phyloP scores from a whole-genome alignment of 2,888 invertebrate species.

The Lacanobia wlatinum region DNA sequence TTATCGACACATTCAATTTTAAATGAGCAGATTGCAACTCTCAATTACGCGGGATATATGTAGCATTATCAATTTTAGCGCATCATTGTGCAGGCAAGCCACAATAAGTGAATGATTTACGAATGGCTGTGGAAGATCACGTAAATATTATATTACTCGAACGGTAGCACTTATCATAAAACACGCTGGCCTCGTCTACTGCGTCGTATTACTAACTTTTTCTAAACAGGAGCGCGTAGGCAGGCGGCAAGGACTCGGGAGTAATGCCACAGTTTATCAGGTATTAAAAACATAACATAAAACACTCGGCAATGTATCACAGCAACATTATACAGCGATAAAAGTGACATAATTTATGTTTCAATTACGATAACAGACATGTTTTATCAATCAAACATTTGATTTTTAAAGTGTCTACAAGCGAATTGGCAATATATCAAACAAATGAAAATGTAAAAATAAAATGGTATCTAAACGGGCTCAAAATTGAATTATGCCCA shows the following conservation, averaged over 20 bases:
- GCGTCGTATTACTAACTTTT: slow-evolving; percentile 44
- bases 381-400: slow-evolving; percentile 48
- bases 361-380: slow-evolving; percentile 44
- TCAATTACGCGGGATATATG: slow-evolving; percentile 40
- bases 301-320: slow-evolving; percentile 27
- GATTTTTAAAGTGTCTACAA: slow-evolving; percentile 29
- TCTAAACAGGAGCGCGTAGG: slow-evolving; percentile 62
- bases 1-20: slow-evolving; percentile 38
- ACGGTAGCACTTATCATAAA: slow-evolving; percentile 30
- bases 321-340: slow-evolving; percentile 35
- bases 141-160: slow-evolving; percentile 11
- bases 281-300: slow-evolving; percentile 41
- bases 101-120: neutral
- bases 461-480: neutral
- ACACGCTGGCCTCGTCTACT: slow-evolving; percentile 19
- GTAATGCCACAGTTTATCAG: slow-evolving; percentile 32
- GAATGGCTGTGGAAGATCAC: slow-evolving; percentile 12
- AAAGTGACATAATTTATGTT: slow-evolving; percentile 43
- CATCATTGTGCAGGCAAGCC: slow-evolving; percentile 25
- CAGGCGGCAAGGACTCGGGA: slow-evolving; percentile 38
- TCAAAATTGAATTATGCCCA: slow-evolving; percentile 1
- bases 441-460: slow-evolving; percentile 14
- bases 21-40: slow-evolving; percentile 45
- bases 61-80: slow-evolving; percentile 54
- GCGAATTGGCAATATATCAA: slow-evolving; percentile 26